These are phyloP conservation scores for Drosophila histrio DNA, from an alignment of 2,888 invertebrate genomes.

Conservation along the genomic window DNA sequence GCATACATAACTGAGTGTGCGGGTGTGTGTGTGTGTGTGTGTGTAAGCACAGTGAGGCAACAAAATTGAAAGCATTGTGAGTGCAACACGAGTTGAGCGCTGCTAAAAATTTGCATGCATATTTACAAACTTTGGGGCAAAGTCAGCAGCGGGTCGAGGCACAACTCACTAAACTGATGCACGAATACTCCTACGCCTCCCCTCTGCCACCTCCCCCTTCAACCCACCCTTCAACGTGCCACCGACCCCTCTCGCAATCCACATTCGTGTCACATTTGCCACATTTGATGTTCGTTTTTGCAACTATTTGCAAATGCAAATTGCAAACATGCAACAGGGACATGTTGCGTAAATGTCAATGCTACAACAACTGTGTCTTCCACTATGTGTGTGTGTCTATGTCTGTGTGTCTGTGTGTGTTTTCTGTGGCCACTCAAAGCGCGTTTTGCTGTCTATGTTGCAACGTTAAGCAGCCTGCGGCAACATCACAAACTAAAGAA, in stretches of 20 bases:
- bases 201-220: background rate
- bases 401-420: slow-evolving; percentile 6
- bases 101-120: slow-evolving; percentile 76
- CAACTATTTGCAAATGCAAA: slow-evolving; percentile 81
- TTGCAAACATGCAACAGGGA: slow-evolving; percentile 80
- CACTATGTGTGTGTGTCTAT: slow-evolving; percentile 5
- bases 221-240: no score
- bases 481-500: slow-evolving; percentile 12
- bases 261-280: slow-evolving; percentile 59
- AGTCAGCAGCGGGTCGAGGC: slow-evolving; percentile 47
- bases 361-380: slow-evolving; percentile 32
- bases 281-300: slow-evolving; percentile 79
- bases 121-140: slow-evolving; percentile 71
- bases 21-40: slow-evolving; percentile 9
- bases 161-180: slow-evolving; percentile 39
- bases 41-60: slow-evolving; percentile 42
- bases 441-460: slow-evolving; percentile 49
- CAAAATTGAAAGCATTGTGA: slow-evolving; percentile 73
- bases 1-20: slow-evolving; percentile 11
- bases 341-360: slow-evolving; percentile 81
- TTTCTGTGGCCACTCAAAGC: slow-evolving; percentile 53
- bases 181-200: background rate
- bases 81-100: slow-evolving; percentile 26
- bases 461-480: slow-evolving; percentile 60
- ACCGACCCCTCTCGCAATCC: background rate